Conservation (phyloP, 92 coral and sea anemone species). For the Scolanthus callimorphus region DNA sequence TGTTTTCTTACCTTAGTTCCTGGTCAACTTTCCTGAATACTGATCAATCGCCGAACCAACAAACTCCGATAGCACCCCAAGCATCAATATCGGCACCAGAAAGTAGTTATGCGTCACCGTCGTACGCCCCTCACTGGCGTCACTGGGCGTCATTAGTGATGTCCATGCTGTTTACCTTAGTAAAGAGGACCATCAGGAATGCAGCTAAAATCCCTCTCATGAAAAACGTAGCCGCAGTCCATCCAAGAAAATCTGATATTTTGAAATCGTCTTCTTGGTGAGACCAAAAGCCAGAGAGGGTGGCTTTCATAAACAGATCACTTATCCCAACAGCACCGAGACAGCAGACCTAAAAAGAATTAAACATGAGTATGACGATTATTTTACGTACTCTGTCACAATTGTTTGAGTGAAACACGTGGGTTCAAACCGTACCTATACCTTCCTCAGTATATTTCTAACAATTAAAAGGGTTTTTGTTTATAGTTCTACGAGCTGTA, state of each 20-base stretch:
- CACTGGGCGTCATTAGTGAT: background rate
- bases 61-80: constrained; percentile 42
- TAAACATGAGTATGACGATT: too few species aligned
- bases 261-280: background rate
- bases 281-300: constrained; percentile 30
- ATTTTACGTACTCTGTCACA: too few species aligned
- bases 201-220: constrained; percentile 32
- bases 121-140: too few species aligned
- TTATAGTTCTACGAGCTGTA: too few species aligned
- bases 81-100: constrained; percentile 51
- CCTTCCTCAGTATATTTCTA: too few species aligned
- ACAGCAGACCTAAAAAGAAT: background rate
- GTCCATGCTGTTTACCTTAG: constrained; percentile 16
- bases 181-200: constrained; percentile 47
- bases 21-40: constrained; percentile 42
- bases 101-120: constrained; percentile 17
- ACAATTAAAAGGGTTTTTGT: too few species aligned
- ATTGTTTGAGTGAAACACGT: too few species aligned
- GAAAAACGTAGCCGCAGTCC: constrained; percentile 34
- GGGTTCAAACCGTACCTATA: too few species aligned
- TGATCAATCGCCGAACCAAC: constrained; percentile 50
- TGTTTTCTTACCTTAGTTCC: constrained; percentile 32
- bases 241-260: constrained; percentile 11
- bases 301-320: constrained; percentile 37
- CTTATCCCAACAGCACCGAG: constrained; percentile 54